These are phyloP conservation scores for Nomada hirtipes DNA, from an alignment of 2,888 invertebrate genomes.

Conservation along the genomic window DNA sequence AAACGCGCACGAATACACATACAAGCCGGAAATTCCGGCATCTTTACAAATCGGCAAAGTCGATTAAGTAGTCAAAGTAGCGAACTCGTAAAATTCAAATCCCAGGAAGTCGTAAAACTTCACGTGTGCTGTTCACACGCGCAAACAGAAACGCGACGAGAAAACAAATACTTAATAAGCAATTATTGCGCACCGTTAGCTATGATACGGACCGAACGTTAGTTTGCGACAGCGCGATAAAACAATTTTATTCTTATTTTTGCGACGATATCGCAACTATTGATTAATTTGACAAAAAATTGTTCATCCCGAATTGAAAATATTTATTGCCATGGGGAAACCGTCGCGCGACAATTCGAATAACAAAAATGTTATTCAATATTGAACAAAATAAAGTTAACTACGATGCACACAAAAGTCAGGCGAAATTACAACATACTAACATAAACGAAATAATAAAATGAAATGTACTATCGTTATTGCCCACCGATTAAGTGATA, in stretches of 20 bases:
- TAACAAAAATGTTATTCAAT: too few species aligned
- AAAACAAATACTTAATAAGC: constrained; percentile 52
- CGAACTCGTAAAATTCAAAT: constrained; percentile 45
- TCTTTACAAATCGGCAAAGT: constrained; percentile 30
- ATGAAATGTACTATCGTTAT: not conserved
- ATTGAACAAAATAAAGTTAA: not conserved
- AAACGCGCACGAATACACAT: not conserved
- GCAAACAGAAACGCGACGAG: constrained; percentile 19
- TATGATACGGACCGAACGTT: constrained; percentile 6
- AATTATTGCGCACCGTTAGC: constrained; percentile 11
- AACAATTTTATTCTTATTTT: not conserved
- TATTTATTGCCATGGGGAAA: not conserved
- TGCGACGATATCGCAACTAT: not conserved
- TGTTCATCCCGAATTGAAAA: not conserved
- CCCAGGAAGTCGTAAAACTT: constrained; percentile 34
- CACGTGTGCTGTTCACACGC: constrained; percentile 29
- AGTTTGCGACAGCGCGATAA: not conserved
- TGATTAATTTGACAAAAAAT: not conserved
- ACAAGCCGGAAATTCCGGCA: not conserved
- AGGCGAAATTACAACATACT: not conserved
- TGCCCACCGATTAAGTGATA: not conserved
- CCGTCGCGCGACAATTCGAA: too few species aligned
- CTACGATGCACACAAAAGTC: not conserved
- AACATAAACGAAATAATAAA: not conserved
- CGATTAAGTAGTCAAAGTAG: constrained; percentile 34